phyloP scores from a whole-genome alignment of 2,888 invertebrate genomes.

The Amblyteles armatorius region DNA sequence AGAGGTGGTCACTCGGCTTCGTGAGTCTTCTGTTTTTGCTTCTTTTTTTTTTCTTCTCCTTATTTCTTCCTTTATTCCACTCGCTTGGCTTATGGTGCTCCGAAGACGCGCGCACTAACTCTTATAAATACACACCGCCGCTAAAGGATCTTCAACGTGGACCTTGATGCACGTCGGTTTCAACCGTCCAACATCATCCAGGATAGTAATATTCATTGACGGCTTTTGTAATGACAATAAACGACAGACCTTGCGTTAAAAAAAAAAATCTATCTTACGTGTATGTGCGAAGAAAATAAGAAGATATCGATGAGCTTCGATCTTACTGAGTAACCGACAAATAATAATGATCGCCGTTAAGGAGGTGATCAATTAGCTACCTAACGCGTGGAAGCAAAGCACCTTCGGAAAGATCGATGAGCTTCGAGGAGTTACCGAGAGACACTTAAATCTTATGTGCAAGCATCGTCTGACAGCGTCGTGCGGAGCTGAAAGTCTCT shows the following conservation, averaged over 20 bases:
- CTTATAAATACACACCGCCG: constrained; percentile 37
- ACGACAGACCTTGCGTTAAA: background rate
- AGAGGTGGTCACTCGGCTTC: constrained; percentile 60
- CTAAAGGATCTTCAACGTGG: constrained; percentile 14
- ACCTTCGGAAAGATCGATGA: constrained; percentile 40
- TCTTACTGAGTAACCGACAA: background rate
- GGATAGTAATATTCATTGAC: constrained; percentile 28
- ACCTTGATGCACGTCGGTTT: constrained; percentile 50
- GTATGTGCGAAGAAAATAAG: background rate
- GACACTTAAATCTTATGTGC: constrained; percentile 11
- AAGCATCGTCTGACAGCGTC: constrained; percentile 4
- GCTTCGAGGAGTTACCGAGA: constrained; percentile 12
- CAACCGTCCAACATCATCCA: constrained; percentile 3
- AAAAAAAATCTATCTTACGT: background rate
- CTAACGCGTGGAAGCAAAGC: background rate
- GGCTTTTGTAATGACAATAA: constrained; percentile 20
- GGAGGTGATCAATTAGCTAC: background rate
- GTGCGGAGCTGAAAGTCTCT: constrained; percentile 42
- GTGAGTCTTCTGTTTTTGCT: constrained; percentile 19
- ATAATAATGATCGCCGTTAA: background rate
- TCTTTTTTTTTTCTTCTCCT: constrained; percentile 2
- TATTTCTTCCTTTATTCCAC: constrained; percentile 19
- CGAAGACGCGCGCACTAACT: constrained; percentile 28
- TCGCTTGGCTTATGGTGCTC: constrained; percentile 21
- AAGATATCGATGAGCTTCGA: constrained; percentile 22